A percentile compares a stretch with the other conserved stretches of the same genome.
phyloP scores from a whole-genome alignment of 2,113 vertebrate genomes.

The Siniperca chuatsi region DNA sequence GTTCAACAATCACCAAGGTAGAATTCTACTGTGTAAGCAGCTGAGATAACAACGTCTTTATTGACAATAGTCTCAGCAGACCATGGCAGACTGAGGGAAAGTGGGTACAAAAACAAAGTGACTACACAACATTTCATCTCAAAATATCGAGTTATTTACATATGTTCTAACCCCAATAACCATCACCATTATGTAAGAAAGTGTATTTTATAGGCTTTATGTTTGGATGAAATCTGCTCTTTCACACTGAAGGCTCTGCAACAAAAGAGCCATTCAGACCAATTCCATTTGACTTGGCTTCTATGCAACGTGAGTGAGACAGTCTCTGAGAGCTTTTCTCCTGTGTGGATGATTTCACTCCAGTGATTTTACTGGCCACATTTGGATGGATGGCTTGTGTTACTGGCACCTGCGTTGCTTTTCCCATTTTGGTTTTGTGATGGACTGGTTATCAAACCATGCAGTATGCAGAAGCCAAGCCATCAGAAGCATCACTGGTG shows the following conservation, averaged over 20 bases:
- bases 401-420: slow-evolving; percentile 8
- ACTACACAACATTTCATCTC: neutral
- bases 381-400: slow-evolving; percentile 13
- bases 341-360: slow-evolving; percentile 13
- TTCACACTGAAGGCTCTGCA: neutral
- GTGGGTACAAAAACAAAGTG: neutral
- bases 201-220: neutral
- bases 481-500: slow-evolving; percentile 5
- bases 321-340: slow-evolving; percentile 11
- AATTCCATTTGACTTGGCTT: slow-evolving; percentile 11
- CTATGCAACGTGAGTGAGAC: neutral
- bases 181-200: neutral
- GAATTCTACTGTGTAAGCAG: slow-evolving; percentile 16
- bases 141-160: slow-evolving; percentile 2
- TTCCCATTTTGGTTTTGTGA: neutral
- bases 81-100: neutral
- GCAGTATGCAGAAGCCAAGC: neutral
- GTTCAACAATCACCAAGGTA: neutral
- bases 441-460: slow-evolving; percentile 10
- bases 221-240: neutral
- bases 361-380: slow-evolving; percentile 8
- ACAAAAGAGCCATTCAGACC: slow-evolving; percentile 5
- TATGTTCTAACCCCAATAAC: neutral
- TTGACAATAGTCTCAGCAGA: slow-evolving; percentile 9
- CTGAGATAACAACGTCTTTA: slow-evolving; percentile 6